phyloP scores from a whole-genome alignment of 1,140 invertebrate genomes.

The Ganaspis sp. region DNA sequence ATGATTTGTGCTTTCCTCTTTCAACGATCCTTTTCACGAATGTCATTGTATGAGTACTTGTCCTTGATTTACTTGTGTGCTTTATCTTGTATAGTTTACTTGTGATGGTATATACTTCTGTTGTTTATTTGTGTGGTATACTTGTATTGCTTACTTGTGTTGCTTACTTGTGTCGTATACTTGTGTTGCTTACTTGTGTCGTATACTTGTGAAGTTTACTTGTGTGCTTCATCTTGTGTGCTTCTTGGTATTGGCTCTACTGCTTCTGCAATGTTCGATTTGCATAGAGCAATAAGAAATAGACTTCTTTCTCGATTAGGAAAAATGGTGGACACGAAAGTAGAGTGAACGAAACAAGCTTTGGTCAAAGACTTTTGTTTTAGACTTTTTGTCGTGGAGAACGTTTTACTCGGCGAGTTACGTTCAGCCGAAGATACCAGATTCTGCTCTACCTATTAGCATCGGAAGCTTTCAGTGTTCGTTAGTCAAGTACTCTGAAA shows the following conservation, averaged over 20 bases:
- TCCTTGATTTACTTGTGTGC: constrained; percentile 63
- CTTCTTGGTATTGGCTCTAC: constrained; percentile 42
- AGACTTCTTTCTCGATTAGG: no score
- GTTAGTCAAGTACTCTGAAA: constrained; percentile 54
- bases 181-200: no score
- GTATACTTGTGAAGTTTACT: no score
- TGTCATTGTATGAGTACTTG: constrained; percentile 59
- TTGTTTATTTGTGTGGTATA: no score
- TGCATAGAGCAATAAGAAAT: constrained; percentile 62
- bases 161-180: no score
- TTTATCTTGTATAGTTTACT: no score
- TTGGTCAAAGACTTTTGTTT: constrained; percentile 38
- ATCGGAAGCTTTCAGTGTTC: constrained; percentile 54
- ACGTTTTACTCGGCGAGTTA: constrained; percentile 48
- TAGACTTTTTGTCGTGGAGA: constrained; percentile 48
- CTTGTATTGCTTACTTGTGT: no score
- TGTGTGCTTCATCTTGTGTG: no score
- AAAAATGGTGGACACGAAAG: constrained; percentile 57
- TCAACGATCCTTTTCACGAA: constrained; percentile 55
- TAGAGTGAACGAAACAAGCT: not conserved
- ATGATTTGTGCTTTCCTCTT: constrained; percentile 37
- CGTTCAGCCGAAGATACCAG: constrained; percentile 32
- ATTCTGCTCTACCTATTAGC: constrained; percentile 49
- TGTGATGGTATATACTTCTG: no score
- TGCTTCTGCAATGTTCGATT: no score